These are phyloP conservation scores for Ichneumoninae sp. DNA, from an alignment of 2,888 invertebrate species.

Conservation along the genomic window DNA sequence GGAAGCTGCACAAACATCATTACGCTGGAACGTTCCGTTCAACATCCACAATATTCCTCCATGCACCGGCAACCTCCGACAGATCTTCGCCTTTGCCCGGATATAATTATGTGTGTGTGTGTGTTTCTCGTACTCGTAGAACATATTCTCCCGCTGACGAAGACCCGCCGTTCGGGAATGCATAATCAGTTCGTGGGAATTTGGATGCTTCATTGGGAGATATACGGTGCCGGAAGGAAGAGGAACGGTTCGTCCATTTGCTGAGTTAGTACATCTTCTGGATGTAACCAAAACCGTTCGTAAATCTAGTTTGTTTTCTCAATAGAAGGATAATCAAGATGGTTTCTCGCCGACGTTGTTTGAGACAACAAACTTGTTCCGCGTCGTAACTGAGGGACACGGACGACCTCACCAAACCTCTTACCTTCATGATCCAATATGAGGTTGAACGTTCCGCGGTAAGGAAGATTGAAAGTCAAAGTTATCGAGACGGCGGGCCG, in stretches of 20 bases:
- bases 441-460: not conserved
- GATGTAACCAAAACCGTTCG: not conserved
- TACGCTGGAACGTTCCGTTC: slow-evolving; percentile 72
- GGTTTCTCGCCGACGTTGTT: not conserved
- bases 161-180: slow-evolving; percentile 75
- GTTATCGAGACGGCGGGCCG: slow-evolving; percentile 5
- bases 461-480: slow-evolving; percentile 17
- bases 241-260: not conserved
- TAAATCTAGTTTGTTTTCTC: not conserved
- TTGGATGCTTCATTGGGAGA: slow-evolving; percentile 76
- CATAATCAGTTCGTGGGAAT: slow-evolving; percentile 74
- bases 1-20: slow-evolving; percentile 82
- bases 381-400: not conserved
- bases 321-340: not conserved
- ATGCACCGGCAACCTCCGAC: slow-evolving; percentile 35
- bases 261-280: not conserved
- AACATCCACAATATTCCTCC: slow-evolving; percentile 5
- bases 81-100: not conserved
- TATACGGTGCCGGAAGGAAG: not conserved
- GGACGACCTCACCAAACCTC: not conserved
- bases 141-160: slow-evolving; percentile 64
- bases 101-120: not conserved
- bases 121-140: not conserved
- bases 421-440: not conserved
- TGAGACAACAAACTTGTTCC: not conserved